Base-by-base conservation (phyloP, 2,797 vertebrate species). In the Telmatherina bonti region DNA sequence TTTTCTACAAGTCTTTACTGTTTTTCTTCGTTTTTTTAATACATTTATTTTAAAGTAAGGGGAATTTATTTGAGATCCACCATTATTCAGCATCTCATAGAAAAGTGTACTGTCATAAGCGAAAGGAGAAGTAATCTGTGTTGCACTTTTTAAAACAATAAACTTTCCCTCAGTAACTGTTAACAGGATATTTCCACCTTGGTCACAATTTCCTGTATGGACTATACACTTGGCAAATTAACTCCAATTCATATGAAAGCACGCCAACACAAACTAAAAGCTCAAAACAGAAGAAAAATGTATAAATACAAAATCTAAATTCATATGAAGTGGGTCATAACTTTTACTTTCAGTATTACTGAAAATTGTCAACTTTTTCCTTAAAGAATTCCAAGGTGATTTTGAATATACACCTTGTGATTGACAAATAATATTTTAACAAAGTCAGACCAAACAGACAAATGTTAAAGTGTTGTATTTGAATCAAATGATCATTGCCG, bases 121-220 rank as follows among this genome's bases (percentile, higher is more conserved):
- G 1, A 20, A 58, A 66, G 18, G 12, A 20, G 5, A 78, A 62
- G 81, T 26, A 31, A 64, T 81, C 62, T 29, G 13, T 58, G 35
- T 20, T 22, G 1, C 8, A 7, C 38, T 47, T 26, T 52, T 41
- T 31, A n/a, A 38, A 76, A 77, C n/a, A 76, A 60, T 2, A 76
- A 79, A 83, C 75, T 79, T 88, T 87, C 78, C 80, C 33, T 67
- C 0, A 41, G 33, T 36, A 36, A 36, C 35, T 36, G 26, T 31
- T 36, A 81, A 83, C 82, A 92, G 93, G 90, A 93, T 85, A 27
- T 72, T 71, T 75, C 15, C 43, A 67, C 16, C 41, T 55, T 60
- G 45, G 59, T 83, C 65, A 66, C 49, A 10, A 13, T 43, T 91
- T 94, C 91, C 93, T 87, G 81, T 79, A 51, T 36, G 84, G 85